Evolutionary conservation across 1,140 invertebrate genomes (phyloP), one percentile per base, ranked within the genome.

Genomic region (Gonioctena quinquepunctata): DNA sequence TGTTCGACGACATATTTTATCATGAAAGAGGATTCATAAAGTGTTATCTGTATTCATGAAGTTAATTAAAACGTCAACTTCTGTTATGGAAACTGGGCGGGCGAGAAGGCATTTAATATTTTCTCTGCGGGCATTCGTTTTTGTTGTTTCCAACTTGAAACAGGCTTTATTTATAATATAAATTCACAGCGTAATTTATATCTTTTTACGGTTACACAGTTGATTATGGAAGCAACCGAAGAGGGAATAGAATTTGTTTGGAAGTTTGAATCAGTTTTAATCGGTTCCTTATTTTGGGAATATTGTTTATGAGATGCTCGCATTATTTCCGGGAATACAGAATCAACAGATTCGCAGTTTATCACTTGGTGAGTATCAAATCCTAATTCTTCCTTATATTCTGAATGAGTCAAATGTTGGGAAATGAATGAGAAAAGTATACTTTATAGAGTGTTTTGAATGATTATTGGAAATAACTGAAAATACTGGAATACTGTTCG

Each of bases 61-160:
- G 61, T 50, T 63, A 63, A 63, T 63, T 63, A 63, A 63, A 63
- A 63, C 42, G 61, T 63, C 61, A 63, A 63, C 28, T 61, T 63
- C 19, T 49, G 61, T 63, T 63, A 63, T 63, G 21, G 42, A 48
- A 63, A 28, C 27, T 49, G 27, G 22, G 61, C 19, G 27, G 61
- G 61, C 42, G 61, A 42, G 61, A 63, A 63, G 21, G 33, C 61
- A 49, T 63, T 63, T 63, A 42, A 63, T 63, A 63, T 63, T 63
- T 63, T 42, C 61, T 42, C 61, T 23, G 33, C 42, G 33, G 42
- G 61, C 61, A 63, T 50, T 48, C 42, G 28, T 42, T 48, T 49
- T 63, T 59, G 56, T 59, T 25, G 25, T 19, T 63, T 63, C 26
- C 19, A 18, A 28, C 25, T 33, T 6, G 49, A 18, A 13, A 48